Evolutionary conservation across 2,888 invertebrate genomes (phyloP), one percentile per base, ranked within the genome.

Genomic region (Netelia fuscicornis): DNA sequence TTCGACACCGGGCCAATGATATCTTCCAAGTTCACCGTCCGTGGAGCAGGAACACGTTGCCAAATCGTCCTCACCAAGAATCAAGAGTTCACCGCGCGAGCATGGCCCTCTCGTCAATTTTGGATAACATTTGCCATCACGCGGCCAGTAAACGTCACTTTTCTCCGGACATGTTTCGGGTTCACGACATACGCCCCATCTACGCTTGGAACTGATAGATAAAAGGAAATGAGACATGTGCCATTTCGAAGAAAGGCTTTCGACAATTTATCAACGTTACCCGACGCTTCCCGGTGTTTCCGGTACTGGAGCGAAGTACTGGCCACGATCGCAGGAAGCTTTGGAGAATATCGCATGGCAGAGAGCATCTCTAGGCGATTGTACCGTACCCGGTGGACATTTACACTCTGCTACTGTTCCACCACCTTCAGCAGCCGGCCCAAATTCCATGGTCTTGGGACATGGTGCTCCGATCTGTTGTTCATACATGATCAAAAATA

Each of bases 391-490:
- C 0, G 97, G 97, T 0, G 98, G 97, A 90, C 98, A 98, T 87
- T 96, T 96, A 94, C 98, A 98, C 92, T 97, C 97, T 0, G 97
- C 97, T 0, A 96, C 95, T 1, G 96, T 96, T 23, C 95, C 94
- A 80, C 94, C 95, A 90, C 92, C 95, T 92, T 95, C 91, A 2
- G 92, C 92, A 1, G 94, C 95, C 0, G 97, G 97, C 86, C 96
- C 96, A 42, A 98, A 94, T 94, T 98, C 98, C 96, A 97, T 97
- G 10, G 97, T 97, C 0, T 97, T 97, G 0, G 97, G 97, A 91
- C 98, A 98, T 0, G 98, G 98, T 88, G 96, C 95, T 13, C 97
- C 97, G 42, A 95, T 93, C 95, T 95, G 89, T 82, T 88, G 77
- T n/a, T 58, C 60, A 72, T 64, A 62, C 70, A 83, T 74, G 74